A percentile compares a stretch with the other conserved stretches of the same genome.
These are phyloP conservation scores for Drosophila kohkoa DNA, from an alignment of 1,140 invertebrate genomes.

Conservation along the genomic window DNA sequence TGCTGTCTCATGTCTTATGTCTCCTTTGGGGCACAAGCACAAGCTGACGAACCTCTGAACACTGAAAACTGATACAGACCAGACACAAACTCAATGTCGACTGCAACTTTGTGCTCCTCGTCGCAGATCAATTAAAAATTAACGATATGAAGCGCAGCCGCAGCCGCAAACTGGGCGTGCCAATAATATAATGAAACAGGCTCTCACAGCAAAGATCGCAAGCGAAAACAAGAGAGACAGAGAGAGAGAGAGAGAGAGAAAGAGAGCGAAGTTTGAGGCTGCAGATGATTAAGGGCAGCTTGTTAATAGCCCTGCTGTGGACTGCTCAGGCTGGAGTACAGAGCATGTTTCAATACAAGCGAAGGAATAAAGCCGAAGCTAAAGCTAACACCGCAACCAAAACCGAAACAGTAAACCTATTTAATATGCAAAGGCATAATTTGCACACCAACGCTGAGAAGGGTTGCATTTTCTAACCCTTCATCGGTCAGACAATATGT, in stretches of 20 bases:
- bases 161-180: conserved; percentile 73
- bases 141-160: conserved; percentile 81
- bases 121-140: conserved; percentile 84
- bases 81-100: conserved; percentile 34
- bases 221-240: neutral
- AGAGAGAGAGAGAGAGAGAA: conserved; percentile 12
- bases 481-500: conserved; percentile 53
- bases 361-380: neutral
- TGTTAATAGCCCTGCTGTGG: conserved; percentile 31
- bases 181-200: conserved; percentile 83
- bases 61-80: neutral
- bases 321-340: neutral
- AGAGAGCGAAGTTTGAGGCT: conserved; percentile 14
- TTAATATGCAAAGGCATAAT: conserved; percentile 83
- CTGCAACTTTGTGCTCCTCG: conserved; percentile 56
- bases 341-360: conserved; percentile 1
- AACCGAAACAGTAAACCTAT: conserved; percentile 44
- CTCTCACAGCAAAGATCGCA: conserved; percentile 19
- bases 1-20: conserved; percentile 10
- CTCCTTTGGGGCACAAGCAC: conserved; percentile 44
- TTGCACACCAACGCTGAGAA: conserved; percentile 49
- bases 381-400: conserved; percentile 2
- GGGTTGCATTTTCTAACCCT: conserved; percentile 61
- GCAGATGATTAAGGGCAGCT: conserved; percentile 48
- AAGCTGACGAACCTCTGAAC: conserved; percentile 63